Percentiles rank a stretch among this genome's conserved stretches.
Evolutionary conservation across 2,888 invertebrate genomes (phyloP).

Genomic region (Chouioia cunea): DNA sequence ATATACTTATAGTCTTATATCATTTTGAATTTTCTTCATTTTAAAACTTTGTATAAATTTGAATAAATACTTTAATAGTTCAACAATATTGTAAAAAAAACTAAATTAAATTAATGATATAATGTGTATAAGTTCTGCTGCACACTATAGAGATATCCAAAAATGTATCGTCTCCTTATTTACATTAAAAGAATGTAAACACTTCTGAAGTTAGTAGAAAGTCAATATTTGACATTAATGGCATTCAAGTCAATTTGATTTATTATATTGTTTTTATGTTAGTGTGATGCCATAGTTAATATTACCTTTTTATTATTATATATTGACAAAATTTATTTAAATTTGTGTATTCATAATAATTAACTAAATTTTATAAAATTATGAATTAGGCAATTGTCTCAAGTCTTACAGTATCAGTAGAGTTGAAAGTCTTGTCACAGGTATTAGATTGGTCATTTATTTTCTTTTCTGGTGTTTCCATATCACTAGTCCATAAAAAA

Average conservation of each 20-base stretch:
- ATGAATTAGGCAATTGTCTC: no score
- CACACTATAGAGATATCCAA: no score
- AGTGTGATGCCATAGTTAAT: background rate
- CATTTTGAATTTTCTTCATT: no score
- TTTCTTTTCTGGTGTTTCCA: slow-evolving; percentile 58
- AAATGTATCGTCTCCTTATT: no score
- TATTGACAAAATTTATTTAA: no score
- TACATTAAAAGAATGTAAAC: slow-evolving; percentile 20
- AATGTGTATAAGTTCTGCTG: no score
- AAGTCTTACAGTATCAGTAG: slow-evolving; percentile 33
- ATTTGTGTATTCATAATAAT: no score
- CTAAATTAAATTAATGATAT: no score
- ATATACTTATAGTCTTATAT: no score
- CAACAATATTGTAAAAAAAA: no score
- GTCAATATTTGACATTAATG: background rate
- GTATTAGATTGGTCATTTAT: slow-evolving; percentile 22
- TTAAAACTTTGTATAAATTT: slow-evolving; percentile 7
- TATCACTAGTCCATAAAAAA: slow-evolving; percentile 58
- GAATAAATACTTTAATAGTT: slow-evolving; percentile 23
- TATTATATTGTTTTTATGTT: background rate
- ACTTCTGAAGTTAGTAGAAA: slow-evolving; percentile 24
- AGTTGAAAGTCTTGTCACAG: slow-evolving; percentile 31
- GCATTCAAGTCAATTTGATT: slow-evolving; percentile 14
- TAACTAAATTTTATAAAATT: no score
- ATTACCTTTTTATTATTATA: background rate